Evolutionary conservation across 1,140 invertebrate genomes (phyloP).

Genomic region (Harpegnathos saltator): DNA sequence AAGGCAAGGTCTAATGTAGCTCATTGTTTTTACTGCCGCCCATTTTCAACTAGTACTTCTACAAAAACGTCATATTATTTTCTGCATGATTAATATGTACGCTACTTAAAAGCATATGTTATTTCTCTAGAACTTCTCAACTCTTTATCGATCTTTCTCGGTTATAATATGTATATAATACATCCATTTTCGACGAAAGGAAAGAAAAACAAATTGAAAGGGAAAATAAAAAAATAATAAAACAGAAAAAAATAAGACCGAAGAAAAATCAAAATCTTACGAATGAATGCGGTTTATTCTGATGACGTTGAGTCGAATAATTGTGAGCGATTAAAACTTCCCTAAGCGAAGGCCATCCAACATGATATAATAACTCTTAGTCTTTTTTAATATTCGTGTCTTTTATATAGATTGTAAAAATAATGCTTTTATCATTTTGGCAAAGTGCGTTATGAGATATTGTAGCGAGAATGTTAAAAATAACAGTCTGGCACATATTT

Average conservation of each 20-base stretch:
- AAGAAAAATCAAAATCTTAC: background rate
- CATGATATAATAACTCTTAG: constrained; percentile 67
- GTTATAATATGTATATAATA: background rate
- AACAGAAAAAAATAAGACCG: background rate
- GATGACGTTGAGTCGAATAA: constrained; percentile 39
- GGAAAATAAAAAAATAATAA: background rate
- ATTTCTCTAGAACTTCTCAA: constrained; percentile 33
- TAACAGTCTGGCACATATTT: constrained; percentile 67
- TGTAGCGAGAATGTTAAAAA: constrained; percentile 79
- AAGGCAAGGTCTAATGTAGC: constrained; percentile 45
- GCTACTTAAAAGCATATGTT: constrained; percentile 59
- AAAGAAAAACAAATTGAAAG: background rate
- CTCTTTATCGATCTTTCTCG: constrained; percentile 2
- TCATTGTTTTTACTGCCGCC: constrained; percentile 40
- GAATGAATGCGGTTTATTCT: constrained; percentile 12
- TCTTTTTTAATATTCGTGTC: constrained; percentile 69
- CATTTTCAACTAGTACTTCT: constrained; percentile 34
- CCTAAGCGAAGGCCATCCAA: constrained; percentile 74
- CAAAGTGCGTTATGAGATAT: constrained; percentile 73
- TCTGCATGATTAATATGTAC: constrained; percentile 14
- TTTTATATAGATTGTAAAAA: constrained; percentile 80
- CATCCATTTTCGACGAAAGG: background rate
- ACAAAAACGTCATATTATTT: constrained; percentile 46
- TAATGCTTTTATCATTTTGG: constrained; percentile 78
- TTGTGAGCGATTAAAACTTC: constrained; percentile 64